phyloP scores from a whole-genome alignment of 2,113 vertebrate species.

The Gorsachius goisagi region DNA sequence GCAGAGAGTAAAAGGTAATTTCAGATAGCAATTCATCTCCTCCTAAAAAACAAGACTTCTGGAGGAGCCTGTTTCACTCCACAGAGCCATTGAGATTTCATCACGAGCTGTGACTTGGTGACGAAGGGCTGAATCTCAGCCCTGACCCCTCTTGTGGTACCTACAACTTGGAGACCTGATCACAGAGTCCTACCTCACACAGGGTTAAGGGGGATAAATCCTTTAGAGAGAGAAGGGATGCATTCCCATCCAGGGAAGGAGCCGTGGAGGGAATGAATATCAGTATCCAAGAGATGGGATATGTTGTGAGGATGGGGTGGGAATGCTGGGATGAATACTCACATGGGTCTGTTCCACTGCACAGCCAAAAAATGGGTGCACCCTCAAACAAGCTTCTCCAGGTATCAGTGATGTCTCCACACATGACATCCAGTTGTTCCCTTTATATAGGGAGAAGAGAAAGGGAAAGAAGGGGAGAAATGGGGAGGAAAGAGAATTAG shows the following conservation, averaged over 20 bases:
- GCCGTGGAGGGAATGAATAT: background rate
- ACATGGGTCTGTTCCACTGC: background rate
- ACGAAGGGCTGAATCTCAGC: background rate
- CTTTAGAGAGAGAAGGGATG: background rate
- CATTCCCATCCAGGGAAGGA: background rate
- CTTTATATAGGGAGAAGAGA: background rate
- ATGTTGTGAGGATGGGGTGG: background rate
- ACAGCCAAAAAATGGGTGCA: background rate
- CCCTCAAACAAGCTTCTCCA: background rate
- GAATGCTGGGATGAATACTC: background rate
- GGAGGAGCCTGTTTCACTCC: background rate
- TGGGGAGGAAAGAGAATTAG: background rate
- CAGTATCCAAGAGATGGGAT: background rate
- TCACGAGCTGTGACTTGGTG: background rate
- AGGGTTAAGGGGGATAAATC: background rate
- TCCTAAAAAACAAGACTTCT: background rate
- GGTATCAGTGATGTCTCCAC: background rate
- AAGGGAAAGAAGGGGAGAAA: background rate
- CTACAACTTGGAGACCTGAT: background rate
- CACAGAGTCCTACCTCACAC: background rate
- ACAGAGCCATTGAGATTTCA: background rate
- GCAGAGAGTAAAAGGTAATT: background rate
- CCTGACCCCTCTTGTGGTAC: background rate
- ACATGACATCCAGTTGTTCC: background rate
- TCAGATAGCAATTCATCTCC: background rate